Percentiles rank a stretch among this genome's conserved stretches.
phyloP scores from a whole-genome alignment of 2,888 invertebrate species.

The Caenorhabditis becei region DNA sequence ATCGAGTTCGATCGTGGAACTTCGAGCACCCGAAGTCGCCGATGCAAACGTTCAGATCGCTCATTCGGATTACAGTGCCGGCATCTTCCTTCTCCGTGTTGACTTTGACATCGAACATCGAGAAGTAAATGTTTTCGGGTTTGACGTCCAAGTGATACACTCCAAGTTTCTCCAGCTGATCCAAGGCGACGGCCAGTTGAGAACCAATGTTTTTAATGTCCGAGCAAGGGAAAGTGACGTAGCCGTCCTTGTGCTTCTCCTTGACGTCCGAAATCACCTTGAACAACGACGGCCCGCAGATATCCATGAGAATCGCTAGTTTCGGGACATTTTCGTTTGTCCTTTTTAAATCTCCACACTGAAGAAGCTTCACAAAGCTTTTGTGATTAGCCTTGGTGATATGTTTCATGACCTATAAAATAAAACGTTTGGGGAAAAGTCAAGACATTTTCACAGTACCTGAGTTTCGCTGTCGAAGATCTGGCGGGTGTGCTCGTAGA shows the following conservation, averaged over 20 bases:
- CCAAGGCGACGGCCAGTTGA: conserved; percentile 11
- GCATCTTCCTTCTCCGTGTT: background rate
- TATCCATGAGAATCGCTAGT: conserved; percentile 12
- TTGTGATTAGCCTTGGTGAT: background rate
- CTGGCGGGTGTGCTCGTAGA: background rate
- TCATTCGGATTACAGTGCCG: background rate
- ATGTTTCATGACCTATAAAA: conserved; percentile 1
- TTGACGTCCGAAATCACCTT: background rate
- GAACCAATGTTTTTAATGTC: conserved; percentile 9
- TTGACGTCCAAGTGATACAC: conserved; percentile 43
- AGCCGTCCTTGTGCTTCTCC: background rate
- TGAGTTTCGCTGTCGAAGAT: background rate
- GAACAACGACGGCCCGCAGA: background rate
- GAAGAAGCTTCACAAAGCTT: background rate
- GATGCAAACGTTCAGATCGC: background rate
- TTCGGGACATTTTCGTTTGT: background rate
- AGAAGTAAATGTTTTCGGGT: conserved; percentile 43
- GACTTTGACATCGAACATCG: background rate
- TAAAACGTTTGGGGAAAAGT: background rate
- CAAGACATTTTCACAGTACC: background rate
- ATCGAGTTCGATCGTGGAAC: background rate
- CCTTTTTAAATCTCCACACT: background rate
- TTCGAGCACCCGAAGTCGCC: conserved; percentile 44
- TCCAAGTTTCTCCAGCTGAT: background rate
- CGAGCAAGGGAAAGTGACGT: background rate